Evolutionary conservation across 1,140 invertebrate genomes (phyloP).

Genomic region (Drosophila guanche): DNA sequence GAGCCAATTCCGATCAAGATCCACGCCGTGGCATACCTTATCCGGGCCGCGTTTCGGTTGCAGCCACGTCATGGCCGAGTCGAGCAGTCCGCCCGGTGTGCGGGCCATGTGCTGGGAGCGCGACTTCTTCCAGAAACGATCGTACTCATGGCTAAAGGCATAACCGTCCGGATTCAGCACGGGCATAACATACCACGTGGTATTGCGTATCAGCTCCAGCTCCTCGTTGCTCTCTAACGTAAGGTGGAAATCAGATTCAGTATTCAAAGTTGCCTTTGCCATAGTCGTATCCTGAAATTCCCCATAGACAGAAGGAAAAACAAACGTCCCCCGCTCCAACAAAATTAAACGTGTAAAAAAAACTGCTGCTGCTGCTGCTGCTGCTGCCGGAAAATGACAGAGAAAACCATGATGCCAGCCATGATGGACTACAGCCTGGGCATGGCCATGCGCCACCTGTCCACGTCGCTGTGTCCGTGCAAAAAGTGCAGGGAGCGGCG

Average conservation of each 20-base stretch:
- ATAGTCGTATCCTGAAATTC: too few relatives aligned
- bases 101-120: conserved; percentile 85
- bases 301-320: too few relatives aligned
- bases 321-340: too few relatives aligned
- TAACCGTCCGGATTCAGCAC: conserved; percentile 93
- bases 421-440: conserved; percentile 10
- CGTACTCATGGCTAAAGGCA: conserved; percentile 89
- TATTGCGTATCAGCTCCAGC: conserved; percentile 70
- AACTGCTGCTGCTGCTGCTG: too few relatives aligned
- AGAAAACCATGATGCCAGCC: background rate
- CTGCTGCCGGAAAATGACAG: too few relatives aligned
- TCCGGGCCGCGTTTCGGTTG: conserved; percentile 62
- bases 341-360: too few relatives aligned
- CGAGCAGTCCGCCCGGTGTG: conserved; percentile 55
- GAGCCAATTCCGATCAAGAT: conserved; percentile 89
- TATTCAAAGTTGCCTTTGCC: too few relatives aligned
- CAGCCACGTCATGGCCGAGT: conserved; percentile 81
- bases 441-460: conserved; percentile 4
- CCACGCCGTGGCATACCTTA: conserved; percentile 85
- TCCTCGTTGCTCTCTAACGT: conserved; percentile 57
- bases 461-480: conserved; percentile 25
- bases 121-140: conserved; percentile 92
- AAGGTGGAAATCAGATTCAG: background rate
- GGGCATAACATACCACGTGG: conserved; percentile 89
- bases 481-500: conserved; percentile 18